Evolutionary conservation across 1,140 invertebrate species (phyloP), one percentile per base, ranked within the genome.

Genomic region (Oryzaephilus surinamensis): DNA sequence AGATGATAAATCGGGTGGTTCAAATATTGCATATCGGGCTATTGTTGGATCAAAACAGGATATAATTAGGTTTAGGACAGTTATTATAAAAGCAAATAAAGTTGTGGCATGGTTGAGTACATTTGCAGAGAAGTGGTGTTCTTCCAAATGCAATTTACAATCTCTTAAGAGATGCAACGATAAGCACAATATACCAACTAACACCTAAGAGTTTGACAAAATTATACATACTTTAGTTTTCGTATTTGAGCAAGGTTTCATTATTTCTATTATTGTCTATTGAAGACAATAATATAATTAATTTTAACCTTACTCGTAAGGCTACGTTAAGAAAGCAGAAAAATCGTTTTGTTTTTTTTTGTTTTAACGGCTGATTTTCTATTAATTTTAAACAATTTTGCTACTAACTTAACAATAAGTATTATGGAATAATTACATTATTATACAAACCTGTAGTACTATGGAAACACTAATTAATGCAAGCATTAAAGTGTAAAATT

Each of bases 401-500:
- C n/a, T n/a, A n/a, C n/a, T n/a, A n/a, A n/a, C n/a, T n/a, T n/a
- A n/a, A n/a, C n/a, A n/a, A n/a, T n/a, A 23, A n/a, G 6, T 23
- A 23, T 23, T n/a, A 6, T 23, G n/a, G 21, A 23, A 23, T n/a
- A n/a, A 23, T 6, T 23, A 23, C n/a, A n/a, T n/a, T n/a, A n/a
- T 30, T 15, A 12, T 40, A 48, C 50, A 68, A 65, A 91, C 87
- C 82, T 93, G 88, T 40, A 93, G 64, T n/a, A 85, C 71, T 36
- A 93, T 87, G 6, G 86, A 91, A 13, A 81, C 69, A 20, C 76
- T 77, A 44, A 93, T 90, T 24, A 92, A 70, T 19, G 73, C 73
- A 2, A 93, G 59, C 71, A 91, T 79, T 13, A 87, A 64, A 30
- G 73, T 77, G 54, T 89, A 90, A 61, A 88, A 89, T 56, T 87